phyloP scores from a whole-genome alignment of 1,140 invertebrate genomes.

The Drosophila mayri region DNA sequence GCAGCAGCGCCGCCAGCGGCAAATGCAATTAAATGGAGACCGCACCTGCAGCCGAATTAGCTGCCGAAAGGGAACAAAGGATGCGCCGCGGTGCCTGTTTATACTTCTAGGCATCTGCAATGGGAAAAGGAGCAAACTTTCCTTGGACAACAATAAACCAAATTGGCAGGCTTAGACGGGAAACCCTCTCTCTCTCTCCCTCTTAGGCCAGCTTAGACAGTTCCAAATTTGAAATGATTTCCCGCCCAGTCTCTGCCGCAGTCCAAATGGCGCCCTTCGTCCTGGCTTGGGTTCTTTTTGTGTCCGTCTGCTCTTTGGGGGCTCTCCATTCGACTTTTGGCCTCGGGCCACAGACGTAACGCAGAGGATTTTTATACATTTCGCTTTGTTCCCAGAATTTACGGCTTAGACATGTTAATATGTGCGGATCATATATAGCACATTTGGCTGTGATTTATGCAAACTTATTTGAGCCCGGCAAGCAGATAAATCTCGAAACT shows the following conservation, averaged over 20 bases:
- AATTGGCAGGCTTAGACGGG: constrained; percentile 30
- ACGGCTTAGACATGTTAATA: constrained; percentile 71
- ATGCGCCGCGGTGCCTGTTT: background rate
- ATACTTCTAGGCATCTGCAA: constrained; percentile 13
- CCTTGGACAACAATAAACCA: constrained; percentile 36
- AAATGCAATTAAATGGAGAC: constrained; percentile 72
- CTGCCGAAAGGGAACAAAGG: constrained; percentile 2
- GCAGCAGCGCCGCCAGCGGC: constrained; percentile 27
- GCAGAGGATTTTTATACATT: constrained; percentile 45
- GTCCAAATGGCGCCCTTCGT: constrained; percentile 15
- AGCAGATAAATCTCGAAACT: constrained; percentile 50
- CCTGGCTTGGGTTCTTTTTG: background rate
- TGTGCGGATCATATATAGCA: constrained; percentile 51
- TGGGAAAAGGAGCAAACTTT: constrained; percentile 14
- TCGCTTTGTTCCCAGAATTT: constrained; percentile 52
- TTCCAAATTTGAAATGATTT: constrained; percentile 41
- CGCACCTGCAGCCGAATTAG: constrained; percentile 54
- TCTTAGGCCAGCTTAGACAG: background rate
- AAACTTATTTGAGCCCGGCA: constrained; percentile 49
- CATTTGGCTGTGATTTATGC: constrained; percentile 66
- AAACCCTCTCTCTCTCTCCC: background rate
- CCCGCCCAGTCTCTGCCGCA: constrained; percentile 9
- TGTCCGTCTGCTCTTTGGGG: constrained; percentile 18
- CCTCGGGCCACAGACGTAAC: constrained; percentile 30
- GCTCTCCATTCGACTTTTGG: constrained; percentile 25